A percentile compares a stretch with the other conserved stretches of the same genome.
phyloP scores from a whole-genome alignment of 2,888 invertebrate species.

The Phorcus lineatus region DNA sequence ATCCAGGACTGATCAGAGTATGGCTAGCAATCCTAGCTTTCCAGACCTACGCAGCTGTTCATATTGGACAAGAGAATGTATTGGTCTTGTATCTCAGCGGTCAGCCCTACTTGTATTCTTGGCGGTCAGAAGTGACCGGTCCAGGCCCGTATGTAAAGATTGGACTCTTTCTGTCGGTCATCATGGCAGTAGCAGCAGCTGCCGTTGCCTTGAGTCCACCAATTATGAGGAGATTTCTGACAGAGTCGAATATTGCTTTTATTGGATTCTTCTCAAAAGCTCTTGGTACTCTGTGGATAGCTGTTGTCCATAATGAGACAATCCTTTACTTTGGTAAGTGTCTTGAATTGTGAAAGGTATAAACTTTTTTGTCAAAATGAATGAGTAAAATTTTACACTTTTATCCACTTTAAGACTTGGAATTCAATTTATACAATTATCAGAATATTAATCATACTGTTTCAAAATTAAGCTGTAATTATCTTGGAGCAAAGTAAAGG shows the following conservation, averaged over 20 bases:
- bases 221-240: conserved; percentile 60
- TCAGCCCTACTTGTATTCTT: conserved; percentile 50
- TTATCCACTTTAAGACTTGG: too few relatives aligned
- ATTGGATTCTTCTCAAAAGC: conserved; percentile 71
- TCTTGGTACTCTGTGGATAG: conserved; percentile 72
- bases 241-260: conserved; percentile 67
- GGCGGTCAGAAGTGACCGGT: conserved; percentile 40
- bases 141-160: conserved; percentile 63
- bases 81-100: conserved; percentile 69
- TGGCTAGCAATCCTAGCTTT: conserved; percentile 74
- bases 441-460: too few relatives aligned
- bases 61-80: conserved; percentile 73
- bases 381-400: too few relatives aligned
- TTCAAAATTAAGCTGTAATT: too few relatives aligned
- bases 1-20: conserved; percentile 65
- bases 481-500: too few relatives aligned
- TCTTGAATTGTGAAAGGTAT: background rate
- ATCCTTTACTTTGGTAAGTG: conserved; percentile 70
- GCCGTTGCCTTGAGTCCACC: conserved; percentile 64
- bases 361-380: too few relatives aligned
- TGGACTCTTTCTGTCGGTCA: conserved; percentile 65
- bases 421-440: too few relatives aligned
- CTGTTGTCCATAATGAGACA: conserved; percentile 67
- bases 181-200: conserved; percentile 66
- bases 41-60: conserved; percentile 72